Evolutionary conservation across 2,888 invertebrate species (phyloP).

Genomic region (Calameuta filiformis): DNA sequence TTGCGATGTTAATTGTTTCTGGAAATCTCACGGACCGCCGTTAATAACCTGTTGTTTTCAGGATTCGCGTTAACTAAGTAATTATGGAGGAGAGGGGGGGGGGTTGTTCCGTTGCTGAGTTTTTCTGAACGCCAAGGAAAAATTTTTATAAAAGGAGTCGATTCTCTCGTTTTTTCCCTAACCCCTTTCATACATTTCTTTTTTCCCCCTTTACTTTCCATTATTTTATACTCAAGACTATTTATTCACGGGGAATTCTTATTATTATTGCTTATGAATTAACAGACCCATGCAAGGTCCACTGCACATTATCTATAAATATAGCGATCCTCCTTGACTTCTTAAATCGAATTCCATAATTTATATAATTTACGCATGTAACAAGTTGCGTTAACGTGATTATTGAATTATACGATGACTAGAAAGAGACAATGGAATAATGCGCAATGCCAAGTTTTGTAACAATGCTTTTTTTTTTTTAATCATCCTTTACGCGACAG

Average conservation of each 20-base stretch:
- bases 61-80: background rate
- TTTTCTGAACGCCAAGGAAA: background rate
- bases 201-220: background rate
- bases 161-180: background rate
- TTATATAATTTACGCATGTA: background rate
- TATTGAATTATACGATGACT: background rate
- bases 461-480: background rate
- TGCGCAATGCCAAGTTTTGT: background rate
- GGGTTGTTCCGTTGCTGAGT: background rate
- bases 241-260: background rate
- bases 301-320: background rate
- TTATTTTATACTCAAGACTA: background rate
- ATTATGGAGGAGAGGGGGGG: background rate
- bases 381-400: background rate
- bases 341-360: background rate
- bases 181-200: background rate
- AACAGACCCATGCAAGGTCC: background rate
- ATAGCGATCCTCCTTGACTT: background rate
- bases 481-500: background rate
- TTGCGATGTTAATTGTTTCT: background rate
- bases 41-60: background rate
- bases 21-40: background rate
- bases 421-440: background rate
- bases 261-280: background rate
- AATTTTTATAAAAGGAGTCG: background rate